phyloP scores from a whole-genome alignment of 2,797 vertebrate genomes.

The Chrosomus eos region DNA sequence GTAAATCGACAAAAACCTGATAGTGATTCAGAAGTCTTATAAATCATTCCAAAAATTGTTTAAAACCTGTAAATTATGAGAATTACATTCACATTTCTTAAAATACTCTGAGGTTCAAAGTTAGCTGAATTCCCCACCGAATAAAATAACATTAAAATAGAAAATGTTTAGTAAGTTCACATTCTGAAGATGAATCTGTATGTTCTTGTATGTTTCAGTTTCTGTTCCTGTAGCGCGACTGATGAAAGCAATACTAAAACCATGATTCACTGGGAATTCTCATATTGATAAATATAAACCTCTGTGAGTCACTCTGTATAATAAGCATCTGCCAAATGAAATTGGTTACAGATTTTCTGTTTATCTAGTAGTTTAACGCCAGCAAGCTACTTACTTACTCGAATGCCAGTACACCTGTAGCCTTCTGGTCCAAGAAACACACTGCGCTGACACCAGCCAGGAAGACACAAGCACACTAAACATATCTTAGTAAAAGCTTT shows the following conservation, averaged over 20 bases:
- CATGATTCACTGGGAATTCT: neutral
- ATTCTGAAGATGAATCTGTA: neutral
- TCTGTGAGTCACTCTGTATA: neutral
- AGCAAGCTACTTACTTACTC: conserved; percentile 13
- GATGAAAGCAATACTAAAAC: neutral
- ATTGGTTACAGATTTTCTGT: neutral
- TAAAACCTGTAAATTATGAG: neutral
- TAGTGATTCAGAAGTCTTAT: neutral
- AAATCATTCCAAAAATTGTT: conserved; percentile 4
- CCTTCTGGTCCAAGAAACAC: neutral
- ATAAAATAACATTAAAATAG: neutral
- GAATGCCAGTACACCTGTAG: conserved; percentile 38
- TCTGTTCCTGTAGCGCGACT: neutral
- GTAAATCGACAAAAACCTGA: neutral
- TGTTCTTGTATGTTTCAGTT: conserved; percentile 1
- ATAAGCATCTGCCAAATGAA: neutral
- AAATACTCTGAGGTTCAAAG: neutral
- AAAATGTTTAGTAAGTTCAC: neutral
- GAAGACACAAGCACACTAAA: conserved; percentile 52
- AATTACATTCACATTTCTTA: neutral
- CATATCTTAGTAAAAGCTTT: conserved; percentile 1
- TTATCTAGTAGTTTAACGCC: neutral
- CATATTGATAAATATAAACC: neutral
- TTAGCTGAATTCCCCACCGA: neutral
- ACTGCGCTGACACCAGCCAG: neutral